Conservation (phyloP, 2,888 invertebrate species). For the Pristionchus japonicus region DNA sequence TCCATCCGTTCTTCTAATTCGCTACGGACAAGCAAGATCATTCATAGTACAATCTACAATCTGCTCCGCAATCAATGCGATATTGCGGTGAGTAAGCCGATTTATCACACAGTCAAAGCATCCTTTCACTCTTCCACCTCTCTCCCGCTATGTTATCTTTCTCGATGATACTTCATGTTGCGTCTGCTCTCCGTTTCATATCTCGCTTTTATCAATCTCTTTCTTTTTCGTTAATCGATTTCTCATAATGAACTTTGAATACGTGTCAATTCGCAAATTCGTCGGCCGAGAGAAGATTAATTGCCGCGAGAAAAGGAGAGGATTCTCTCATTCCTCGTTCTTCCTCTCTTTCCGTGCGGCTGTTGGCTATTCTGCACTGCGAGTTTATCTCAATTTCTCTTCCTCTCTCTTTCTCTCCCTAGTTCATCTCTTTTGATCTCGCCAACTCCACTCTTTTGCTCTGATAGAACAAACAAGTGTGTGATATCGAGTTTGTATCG, state of each 20-base stretch:
- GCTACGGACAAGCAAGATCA: no score
- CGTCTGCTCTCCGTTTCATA: no score
- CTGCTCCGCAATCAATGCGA: not conserved
- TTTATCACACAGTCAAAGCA: not conserved
- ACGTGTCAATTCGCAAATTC: not conserved
- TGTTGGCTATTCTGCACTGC: not conserved
- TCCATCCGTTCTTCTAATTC: no score
- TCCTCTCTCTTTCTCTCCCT: no score
- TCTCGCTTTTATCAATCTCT: no score
- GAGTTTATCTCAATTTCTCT: not conserved
- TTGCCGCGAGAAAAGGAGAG: not conserved
- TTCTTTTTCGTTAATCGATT: no score
- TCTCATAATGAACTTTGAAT: no score
- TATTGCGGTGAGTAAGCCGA: not conserved
- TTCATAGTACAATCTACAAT: not conserved
- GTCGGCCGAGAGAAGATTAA: not conserved
- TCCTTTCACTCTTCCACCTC: not conserved
- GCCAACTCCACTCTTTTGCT: no score
- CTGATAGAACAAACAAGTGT: not conserved
- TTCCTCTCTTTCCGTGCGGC: not conserved
- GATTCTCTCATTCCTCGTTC: not conserved
- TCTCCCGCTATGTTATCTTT: not conserved
- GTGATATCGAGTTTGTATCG: not conserved
- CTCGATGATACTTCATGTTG: no score
- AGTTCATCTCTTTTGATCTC: no score